Conservation (phyloP, 2,797 vertebrate species). For the Chelon labrosus region DNA sequence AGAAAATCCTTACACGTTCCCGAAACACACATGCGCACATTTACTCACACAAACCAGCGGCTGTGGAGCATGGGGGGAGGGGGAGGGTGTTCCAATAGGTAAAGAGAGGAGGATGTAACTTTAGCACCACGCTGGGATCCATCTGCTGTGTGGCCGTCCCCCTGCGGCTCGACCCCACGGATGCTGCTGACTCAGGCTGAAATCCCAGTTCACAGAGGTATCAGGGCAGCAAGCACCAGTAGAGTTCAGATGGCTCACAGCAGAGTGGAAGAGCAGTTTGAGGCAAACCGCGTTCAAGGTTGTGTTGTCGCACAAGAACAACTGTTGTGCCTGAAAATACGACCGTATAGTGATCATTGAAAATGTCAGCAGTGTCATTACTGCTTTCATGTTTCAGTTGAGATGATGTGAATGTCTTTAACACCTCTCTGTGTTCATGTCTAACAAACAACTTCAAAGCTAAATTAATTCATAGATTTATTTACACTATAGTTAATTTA, state of each 20-base stretch:
- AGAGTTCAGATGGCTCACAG: conserved; percentile 67
- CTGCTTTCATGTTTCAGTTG: neutral
- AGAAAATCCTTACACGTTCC: conserved; percentile 58
- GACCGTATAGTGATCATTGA: neutral
- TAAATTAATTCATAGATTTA: conserved; percentile 39
- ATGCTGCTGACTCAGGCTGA: conserved; percentile 65
- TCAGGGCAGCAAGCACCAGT: conserved; percentile 37
- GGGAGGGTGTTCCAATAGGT: conserved; percentile 33
- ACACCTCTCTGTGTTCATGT: neutral
- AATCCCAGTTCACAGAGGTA: conserved; percentile 49
- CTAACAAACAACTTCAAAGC: conserved; percentile 26
- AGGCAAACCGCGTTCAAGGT: conserved; percentile 8
- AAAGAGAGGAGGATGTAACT: conserved; percentile 61
- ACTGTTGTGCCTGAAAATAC: neutral
- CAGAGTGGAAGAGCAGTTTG: conserved; percentile 35
- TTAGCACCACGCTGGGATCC: conserved; percentile 67
- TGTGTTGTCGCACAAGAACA: neutral
- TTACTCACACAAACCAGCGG: conserved; percentile 27
- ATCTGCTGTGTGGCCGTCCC: conserved; percentile 68
- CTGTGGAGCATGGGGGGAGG: conserved; percentile 25
- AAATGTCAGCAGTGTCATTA: neutral
- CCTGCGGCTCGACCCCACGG: conserved; percentile 45
- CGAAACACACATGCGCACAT: neutral
- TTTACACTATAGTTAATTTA: conserved; percentile 46
- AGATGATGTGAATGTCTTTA: neutral